Percentiles rank a stretch among this genome's conserved stretches.
Conservation (phyloP, 2,797 vertebrate species). For the Ispidina picta region DNA sequence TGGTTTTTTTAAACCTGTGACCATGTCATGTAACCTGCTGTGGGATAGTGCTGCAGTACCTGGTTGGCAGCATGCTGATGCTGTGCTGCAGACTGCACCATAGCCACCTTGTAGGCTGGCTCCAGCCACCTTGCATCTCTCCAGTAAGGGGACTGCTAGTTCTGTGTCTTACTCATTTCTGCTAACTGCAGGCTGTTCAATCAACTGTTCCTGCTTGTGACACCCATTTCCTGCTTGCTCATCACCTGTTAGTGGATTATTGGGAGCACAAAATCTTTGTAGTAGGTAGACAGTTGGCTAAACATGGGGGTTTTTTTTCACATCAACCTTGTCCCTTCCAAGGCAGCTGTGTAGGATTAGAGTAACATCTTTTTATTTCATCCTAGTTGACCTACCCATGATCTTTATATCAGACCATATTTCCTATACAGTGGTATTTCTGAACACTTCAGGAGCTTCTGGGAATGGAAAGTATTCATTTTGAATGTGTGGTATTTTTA, state of each 20-base stretch:
- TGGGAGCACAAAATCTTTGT: background rate
- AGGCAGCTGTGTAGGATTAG: background rate
- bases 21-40: background rate
- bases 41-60: fast-evolving
- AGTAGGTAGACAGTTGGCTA: background rate
- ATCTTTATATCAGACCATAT: background rate
- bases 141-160: background rate
- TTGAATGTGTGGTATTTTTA: background rate
- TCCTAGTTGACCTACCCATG: background rate
- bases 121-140: background rate
- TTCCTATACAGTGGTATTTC: background rate
- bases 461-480: background rate
- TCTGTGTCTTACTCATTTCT: background rate
- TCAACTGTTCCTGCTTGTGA: background rate
- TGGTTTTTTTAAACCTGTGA: background rate
- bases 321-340: background rate
- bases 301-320: background rate
- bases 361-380: background rate
- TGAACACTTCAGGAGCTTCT: background rate
- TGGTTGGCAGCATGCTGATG: background rate
- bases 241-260: background rate
- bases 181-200: background rate
- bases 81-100: background rate
- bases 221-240: background rate
- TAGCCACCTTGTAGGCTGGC: background rate